A percentile compares a stretch with the other conserved stretches of the same genome.
Conservation (phyloP, 1,140 invertebrate genomes). For the Rhagoletis zephyria region DNA sequence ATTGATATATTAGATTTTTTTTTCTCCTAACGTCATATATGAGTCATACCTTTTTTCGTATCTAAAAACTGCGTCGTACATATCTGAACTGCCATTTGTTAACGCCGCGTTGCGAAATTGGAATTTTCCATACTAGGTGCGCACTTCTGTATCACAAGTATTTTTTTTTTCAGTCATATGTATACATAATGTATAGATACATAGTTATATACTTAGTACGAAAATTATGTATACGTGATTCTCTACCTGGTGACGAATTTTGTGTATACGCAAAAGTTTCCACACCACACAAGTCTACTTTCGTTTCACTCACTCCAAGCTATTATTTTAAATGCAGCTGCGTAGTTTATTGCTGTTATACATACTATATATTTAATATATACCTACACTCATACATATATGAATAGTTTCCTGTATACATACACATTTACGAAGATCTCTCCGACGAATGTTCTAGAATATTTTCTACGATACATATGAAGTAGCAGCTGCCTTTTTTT, state of each 20-base stretch:
- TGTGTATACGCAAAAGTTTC: not conserved
- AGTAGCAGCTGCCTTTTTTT: no score
- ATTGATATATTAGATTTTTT: not conserved
- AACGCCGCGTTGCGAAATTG: slow-evolving; percentile 4
- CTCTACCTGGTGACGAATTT: not conserved
- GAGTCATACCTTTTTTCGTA: no score
- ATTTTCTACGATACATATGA: no score
- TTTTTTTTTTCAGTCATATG: no score
- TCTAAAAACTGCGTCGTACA: no score
- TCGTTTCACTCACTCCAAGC: not conserved
- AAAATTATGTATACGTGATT: no score
- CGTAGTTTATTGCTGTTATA: not conserved
- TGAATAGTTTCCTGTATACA: not conserved
- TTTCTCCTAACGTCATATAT: no score
- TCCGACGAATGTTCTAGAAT: no score
- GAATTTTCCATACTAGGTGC: not conserved
- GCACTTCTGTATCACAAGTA: no score
- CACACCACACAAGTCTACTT: not conserved
- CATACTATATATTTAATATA: not conserved
- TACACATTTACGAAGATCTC: not conserved
- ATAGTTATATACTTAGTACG: no score
- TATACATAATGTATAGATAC: no score
- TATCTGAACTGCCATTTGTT: not conserved
- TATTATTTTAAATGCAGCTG: not conserved
- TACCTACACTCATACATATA: not conserved